phyloP scores from a whole-genome alignment of 2,888 invertebrate genomes.

The Abrostola triplasia region DNA sequence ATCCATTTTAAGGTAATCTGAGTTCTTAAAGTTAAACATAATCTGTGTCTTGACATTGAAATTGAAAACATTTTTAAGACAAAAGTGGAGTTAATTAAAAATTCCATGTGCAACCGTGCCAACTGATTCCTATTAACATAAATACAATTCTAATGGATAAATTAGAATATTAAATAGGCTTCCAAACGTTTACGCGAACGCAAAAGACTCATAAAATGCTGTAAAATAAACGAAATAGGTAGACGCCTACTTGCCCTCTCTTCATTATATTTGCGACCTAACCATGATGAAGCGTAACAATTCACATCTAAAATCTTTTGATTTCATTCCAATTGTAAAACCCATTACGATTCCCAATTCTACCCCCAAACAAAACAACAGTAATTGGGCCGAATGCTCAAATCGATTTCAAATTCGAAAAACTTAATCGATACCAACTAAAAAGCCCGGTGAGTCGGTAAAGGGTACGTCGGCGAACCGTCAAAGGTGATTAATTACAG shows the following conservation, averaged over 20 bases:
- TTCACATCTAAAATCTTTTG: slow-evolving; percentile 6
- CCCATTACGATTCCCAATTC: slow-evolving; percentile 20
- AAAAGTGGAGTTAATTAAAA: too few relatives aligned
- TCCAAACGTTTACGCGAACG: too few relatives aligned
- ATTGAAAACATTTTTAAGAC: too few relatives aligned
- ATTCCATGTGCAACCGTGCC: too few relatives aligned
- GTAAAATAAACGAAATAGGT: not conserved
- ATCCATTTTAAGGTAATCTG: too few relatives aligned
- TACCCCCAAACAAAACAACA: slow-evolving; percentile 36
- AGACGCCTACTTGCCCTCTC: not conserved
- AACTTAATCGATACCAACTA: slow-evolving; percentile 49
- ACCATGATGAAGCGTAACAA: slow-evolving; percentile 9
- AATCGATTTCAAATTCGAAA: slow-evolving; percentile 47
- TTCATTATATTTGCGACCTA: not conserved
- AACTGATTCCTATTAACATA: too few relatives aligned
- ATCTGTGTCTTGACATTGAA: too few relatives aligned
- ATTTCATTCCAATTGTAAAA: slow-evolving; percentile 17
- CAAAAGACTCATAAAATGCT: not conserved
- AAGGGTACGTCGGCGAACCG: slow-evolving; percentile 46
- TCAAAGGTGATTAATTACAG: slow-evolving; percentile 64
- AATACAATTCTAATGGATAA: too few relatives aligned
- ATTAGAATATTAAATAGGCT: too few relatives aligned
- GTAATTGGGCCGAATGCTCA: slow-evolving; percentile 43
- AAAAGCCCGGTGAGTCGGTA: slow-evolving; percentile 38
- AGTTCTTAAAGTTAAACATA: too few relatives aligned